Base-by-base conservation (phyloP, 2,888 invertebrate genomes). In the Epicampocera succincta region DNA sequence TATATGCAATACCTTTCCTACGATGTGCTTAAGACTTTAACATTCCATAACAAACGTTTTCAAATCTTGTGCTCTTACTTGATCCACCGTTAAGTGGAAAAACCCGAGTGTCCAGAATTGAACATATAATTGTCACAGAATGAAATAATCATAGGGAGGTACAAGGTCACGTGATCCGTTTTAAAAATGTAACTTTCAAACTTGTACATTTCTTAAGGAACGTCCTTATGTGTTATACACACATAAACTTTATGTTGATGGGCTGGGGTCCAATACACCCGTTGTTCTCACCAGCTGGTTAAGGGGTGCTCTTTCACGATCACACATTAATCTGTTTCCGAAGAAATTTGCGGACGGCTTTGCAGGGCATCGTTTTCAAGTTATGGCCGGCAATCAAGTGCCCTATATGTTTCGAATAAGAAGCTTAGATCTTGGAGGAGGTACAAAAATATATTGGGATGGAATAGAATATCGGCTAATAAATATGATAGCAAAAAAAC, bases 391-490 rank as follows among this genome's bases (percentile, higher is more conserved):
- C 9, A 92, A 95, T 89, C 95, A 95, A 86, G 95, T 96, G 8
- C 96, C 96, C 0, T 96, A 92, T 88, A 93, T 95, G 6, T 93
- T 95, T 85, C 93, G 93, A 21, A 87, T 87, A 42, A 87, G 85
- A 56, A 82, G 83, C 0, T 69, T 91, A 13, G 89, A 90, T 73
- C 71, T 85, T 0, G 83, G 85, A 5, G 91, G 91, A n/a, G 87
- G 85, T 25, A 74, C 84, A 0, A 85, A 85, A 40, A 74, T 90
- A 12, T 78, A 73, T 5, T 91, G 91, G 95, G 96, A 96, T 88
- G 96, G 96, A 9, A 90, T 95, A n/a, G 96, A 96, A 92, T 91
- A 94, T 66, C 92, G 95, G 81, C 86, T 96, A 13, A 88, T 96
- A 1, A 91, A 92, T 78, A 86, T 95, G 44, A 89, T 96, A 21